Conservation (phyloP, 2,797 vertebrate species). For the Sebastes dallii region DNA sequence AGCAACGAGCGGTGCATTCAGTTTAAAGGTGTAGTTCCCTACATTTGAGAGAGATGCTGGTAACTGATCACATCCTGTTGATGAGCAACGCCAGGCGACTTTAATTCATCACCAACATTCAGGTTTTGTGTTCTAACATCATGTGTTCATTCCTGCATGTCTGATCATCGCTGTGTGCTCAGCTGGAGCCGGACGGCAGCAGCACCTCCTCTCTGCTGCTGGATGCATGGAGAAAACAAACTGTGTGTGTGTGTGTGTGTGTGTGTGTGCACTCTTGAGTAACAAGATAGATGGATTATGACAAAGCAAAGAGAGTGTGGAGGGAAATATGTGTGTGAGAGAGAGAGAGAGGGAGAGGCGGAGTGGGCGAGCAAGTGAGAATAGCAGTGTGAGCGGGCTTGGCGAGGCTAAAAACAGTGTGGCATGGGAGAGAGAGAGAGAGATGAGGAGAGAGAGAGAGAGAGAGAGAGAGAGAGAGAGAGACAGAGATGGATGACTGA, state of each 20-base stretch:
- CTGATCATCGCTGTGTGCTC: too few relatives aligned
- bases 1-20: too few relatives aligned
- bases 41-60: too few relatives aligned
- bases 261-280: neutral
- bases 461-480: neutral
- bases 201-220: too few relatives aligned
- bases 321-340: neutral
- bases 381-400: neutral
- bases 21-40: too few relatives aligned
- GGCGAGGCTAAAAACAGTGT: constrained; percentile 14
- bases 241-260: neutral
- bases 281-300: constrained; percentile 50
- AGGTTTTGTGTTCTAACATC: neutral
- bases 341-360: neutral
- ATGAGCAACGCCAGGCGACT: too few relatives aligned
- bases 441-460: neutral
- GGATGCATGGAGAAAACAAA: too few relatives aligned
- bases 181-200: too few relatives aligned
- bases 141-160: neutral
- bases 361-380: constrained; percentile 16
- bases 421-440: neutral
- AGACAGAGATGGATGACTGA: constrained; percentile 53
- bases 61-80: too few relatives aligned
- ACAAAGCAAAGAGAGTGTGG: constrained; percentile 30
- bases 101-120: neutral